These are phyloP conservation scores for Volucella inanis DNA, from an alignment of 2,888 invertebrate genomes.

Conservation along the genomic window DNA sequence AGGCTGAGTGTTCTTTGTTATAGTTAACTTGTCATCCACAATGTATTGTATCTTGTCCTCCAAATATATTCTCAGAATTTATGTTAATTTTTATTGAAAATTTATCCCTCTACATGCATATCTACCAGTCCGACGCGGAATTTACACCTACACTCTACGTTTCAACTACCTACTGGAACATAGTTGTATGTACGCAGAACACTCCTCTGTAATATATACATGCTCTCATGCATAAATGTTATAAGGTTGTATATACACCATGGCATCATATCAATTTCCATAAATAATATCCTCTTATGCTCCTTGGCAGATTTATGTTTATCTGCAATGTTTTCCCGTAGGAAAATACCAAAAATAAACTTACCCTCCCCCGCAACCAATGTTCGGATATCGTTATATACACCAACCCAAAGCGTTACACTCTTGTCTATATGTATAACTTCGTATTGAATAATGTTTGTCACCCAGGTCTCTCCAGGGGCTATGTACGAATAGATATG, in stretches of 20 bases:
- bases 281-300: conserved; percentile 66
- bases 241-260: too few species aligned
- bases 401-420: neutral
- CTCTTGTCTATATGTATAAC: too few species aligned
- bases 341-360: conserved; percentile 31
- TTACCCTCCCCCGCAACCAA: neutral
- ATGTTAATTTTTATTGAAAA: conserved; percentile 49
- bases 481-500: too few species aligned
- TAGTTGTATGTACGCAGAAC: neutral
- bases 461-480: conserved; percentile 8
- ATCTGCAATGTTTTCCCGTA: conserved; percentile 41
- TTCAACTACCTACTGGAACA: neutral
- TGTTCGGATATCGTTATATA: neutral
- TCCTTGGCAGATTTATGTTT: conserved; percentile 67
- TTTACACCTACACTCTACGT: conserved; percentile 15
- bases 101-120: neutral
- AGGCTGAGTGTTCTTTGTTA: too few species aligned
- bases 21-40: conserved; percentile 1
- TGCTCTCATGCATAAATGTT: too few species aligned
- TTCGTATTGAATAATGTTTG: conserved; percentile 12
- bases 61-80: neutral
- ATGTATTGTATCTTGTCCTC: neutral
- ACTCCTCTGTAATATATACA: neutral
- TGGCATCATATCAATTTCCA: conserved; percentile 44
- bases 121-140: neutral